These are phyloP conservation scores for Petrophora chlorosata DNA, from an alignment of 2,888 invertebrate genomes.

Conservation along the genomic window DNA sequence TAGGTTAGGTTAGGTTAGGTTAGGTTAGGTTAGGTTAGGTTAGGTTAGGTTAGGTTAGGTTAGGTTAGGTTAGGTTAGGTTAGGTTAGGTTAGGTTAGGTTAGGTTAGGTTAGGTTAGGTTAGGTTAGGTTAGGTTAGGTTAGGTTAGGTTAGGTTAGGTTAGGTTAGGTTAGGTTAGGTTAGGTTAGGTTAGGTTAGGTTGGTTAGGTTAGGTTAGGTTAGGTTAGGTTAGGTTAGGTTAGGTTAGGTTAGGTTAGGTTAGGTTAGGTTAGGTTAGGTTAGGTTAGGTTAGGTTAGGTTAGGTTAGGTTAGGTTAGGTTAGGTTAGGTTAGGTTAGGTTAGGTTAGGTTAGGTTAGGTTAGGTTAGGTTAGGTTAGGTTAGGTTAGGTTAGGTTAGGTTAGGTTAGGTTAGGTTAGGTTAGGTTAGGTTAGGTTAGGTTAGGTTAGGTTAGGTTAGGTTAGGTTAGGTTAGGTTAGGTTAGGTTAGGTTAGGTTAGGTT, in stretches of 20 bases:
- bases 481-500: too few species aligned
- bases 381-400: too few species aligned
- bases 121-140: slow-evolving; percentile 35
- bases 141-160: slow-evolving; percentile 32
- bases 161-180: slow-evolving; percentile 27
- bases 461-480: too few species aligned
- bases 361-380: too few species aligned
- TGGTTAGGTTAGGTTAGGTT: slow-evolving; percentile 35
- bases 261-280: slow-evolving; percentile 30
- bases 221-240: slow-evolving; percentile 32
- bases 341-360: slow-evolving; percentile 40
- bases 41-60: slow-evolving; percentile 38
- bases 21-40: slow-evolving; percentile 38
- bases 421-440: too few species aligned
- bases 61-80: slow-evolving; percentile 39
- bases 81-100: slow-evolving; percentile 36
- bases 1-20: slow-evolving; percentile 38
- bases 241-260: slow-evolving; percentile 29
- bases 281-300: slow-evolving; percentile 36
- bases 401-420: too few species aligned
- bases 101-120: slow-evolving; percentile 35
- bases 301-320: slow-evolving; percentile 35
- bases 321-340: slow-evolving; percentile 35
- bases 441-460: too few species aligned
- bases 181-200: slow-evolving; percentile 35